Evolutionary conservation across 2,113 vertebrate genomes (phyloP).

Genomic region (Oceanites oceanicus): DNA sequence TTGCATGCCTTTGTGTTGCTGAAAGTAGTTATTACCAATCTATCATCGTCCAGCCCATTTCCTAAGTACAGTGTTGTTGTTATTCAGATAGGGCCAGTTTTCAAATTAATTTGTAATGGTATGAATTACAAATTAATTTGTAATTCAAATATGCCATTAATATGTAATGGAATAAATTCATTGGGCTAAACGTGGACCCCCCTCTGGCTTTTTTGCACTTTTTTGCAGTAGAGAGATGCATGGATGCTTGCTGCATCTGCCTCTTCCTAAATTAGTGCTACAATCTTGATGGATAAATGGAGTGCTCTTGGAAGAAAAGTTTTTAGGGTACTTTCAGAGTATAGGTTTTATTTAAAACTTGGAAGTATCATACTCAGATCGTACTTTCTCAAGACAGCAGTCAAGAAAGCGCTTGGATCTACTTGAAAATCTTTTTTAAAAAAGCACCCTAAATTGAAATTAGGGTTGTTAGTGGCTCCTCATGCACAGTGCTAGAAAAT

Average conservation of each 20-base stretch:
- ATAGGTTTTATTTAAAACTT: neutral
- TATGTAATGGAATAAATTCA: neutral
- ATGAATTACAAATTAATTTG: neutral
- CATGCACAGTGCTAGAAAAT: neutral
- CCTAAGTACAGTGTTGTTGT: neutral
- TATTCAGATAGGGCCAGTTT: neutral
- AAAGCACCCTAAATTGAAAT: neutral
- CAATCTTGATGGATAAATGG: neutral
- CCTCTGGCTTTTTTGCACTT: neutral
- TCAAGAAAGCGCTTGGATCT: neutral
- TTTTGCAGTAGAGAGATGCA: neutral
- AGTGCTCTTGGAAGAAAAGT: neutral
- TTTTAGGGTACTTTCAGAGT: neutral
- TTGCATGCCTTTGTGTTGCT: neutral
- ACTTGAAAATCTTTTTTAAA: neutral
- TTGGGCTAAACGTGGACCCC: neutral
- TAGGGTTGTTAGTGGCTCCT: neutral
- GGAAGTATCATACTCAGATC: neutral
- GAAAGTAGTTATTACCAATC: neutral
- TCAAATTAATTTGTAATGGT: neutral
- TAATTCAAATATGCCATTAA: too few relatives aligned
- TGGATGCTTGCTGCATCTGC: neutral
- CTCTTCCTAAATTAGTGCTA: neutral
- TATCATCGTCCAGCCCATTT: neutral
- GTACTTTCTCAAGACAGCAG: neutral